Conservation (phyloP, 2,113 vertebrate species). For the Progne subis region DNA sequence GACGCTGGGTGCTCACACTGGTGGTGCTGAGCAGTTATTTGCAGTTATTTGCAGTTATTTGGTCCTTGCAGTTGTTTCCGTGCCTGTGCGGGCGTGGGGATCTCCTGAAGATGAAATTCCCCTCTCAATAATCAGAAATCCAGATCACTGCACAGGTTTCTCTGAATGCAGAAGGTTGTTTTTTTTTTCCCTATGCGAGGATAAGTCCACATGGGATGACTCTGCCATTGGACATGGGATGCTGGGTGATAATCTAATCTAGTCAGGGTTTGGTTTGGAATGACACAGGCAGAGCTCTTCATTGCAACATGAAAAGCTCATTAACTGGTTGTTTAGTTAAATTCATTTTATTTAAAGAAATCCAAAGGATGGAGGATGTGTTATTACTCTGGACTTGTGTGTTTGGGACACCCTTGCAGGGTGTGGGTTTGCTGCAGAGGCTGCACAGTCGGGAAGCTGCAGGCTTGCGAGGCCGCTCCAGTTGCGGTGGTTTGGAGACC, state of each 20-base stretch:
- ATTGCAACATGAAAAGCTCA: rapidly evolving
- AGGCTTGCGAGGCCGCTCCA: background rate
- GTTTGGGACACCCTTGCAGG: background rate
- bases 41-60: no score
- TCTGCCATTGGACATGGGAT: rapidly evolving
- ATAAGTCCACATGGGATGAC: no score
- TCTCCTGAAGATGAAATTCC: background rate
- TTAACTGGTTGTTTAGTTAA: background rate
- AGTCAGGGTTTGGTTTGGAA: background rate
- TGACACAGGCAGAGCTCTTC: background rate
- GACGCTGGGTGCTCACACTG: no score
- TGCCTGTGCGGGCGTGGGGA: rapidly evolving
- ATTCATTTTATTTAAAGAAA: background rate
- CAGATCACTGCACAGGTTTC: background rate
- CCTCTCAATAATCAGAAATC: background rate
- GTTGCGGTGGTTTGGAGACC: background rate
- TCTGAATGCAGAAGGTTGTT: background rate
- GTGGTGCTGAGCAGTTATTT: no score
- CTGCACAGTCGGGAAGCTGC: background rate
- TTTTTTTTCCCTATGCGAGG: rapidly evolving
- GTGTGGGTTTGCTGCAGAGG: background rate
- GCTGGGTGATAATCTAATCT: background rate
- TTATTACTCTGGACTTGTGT: background rate
- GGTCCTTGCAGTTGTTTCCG: background rate
- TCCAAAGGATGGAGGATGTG: rapidly evolving